Evolutionary conservation across 1,140 invertebrate genomes (phyloP).

Genomic region (Calosoma granatense): DNA sequence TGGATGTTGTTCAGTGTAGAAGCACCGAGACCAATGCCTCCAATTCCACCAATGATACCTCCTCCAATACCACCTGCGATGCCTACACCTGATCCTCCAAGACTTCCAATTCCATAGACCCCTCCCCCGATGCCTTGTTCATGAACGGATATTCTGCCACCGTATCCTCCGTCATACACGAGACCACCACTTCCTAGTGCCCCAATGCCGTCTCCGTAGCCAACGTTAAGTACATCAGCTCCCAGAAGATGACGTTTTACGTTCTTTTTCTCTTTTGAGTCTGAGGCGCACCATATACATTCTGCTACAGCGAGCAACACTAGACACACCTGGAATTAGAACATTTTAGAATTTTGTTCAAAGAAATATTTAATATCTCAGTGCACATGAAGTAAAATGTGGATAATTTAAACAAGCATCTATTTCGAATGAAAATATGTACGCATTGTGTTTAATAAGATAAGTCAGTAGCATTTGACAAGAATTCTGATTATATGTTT

Average conservation of each 20-base stretch:
- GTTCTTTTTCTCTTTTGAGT: background rate
- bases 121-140: background rate
- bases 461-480: no score
- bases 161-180: conserved; percentile 9
- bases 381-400: no score
- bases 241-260: background rate
- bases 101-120: conserved; percentile 1
- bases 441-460: background rate
- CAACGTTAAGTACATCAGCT: background rate
- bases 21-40: background rate
- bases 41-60: background rate
- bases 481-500: background rate
- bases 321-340: background rate
- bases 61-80: background rate
- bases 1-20: background rate
- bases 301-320: background rate
- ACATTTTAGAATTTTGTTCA: background rate
- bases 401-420: background rate
- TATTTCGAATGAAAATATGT: background rate
- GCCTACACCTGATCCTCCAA: background rate
- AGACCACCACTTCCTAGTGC: background rate
- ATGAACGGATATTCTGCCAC: background rate
- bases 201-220: background rate
- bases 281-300: background rate
- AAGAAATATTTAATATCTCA: background rate